Evolutionary conservation across 2,113 vertebrate species (phyloP).

Genomic region (Eonycteris spelaea): DNA sequence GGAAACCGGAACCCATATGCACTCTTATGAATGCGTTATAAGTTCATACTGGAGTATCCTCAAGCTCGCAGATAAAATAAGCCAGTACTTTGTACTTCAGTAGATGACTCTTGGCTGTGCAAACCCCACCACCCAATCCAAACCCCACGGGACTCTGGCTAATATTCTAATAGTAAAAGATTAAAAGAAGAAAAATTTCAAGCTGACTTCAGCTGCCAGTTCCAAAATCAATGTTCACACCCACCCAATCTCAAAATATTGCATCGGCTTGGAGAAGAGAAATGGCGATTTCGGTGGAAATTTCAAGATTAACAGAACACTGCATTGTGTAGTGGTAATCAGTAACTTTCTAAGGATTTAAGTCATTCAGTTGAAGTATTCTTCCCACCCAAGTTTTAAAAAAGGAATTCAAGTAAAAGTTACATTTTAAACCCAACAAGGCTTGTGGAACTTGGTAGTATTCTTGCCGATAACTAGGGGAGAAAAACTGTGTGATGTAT

Average conservation of each 20-base stretch:
- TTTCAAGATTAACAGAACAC: constrained; percentile 40
- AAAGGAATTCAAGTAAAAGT: not conserved
- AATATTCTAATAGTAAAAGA: constrained; percentile 28
- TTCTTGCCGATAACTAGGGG: not conserved
- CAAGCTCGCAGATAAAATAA: not conserved
- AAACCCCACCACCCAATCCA: not conserved
- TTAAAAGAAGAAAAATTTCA: constrained; percentile 53
- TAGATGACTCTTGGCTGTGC: not conserved
- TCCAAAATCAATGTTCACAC: constrained; percentile 43
- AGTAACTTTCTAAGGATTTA: constrained; percentile 11
- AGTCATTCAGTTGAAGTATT: constrained; percentile 11
- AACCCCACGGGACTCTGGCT: not conserved
- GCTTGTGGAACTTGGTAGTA: not conserved
- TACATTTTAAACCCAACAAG: not conserved
- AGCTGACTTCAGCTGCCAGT: constrained; percentile 21
- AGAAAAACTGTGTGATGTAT: not conserved
- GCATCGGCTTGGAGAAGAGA: constrained; percentile 1
- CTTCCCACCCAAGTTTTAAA: constrained; percentile 7
- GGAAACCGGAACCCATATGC: not conserved
- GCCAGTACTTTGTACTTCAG: not conserved
- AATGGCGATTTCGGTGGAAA: constrained; percentile 15
- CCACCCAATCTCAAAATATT: constrained; percentile 18
- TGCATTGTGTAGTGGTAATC: constrained; percentile 1
- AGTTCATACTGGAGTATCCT: not conserved
- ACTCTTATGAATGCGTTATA: not conserved